phyloP scores from a whole-genome alignment of 2,113 vertebrate genomes.

The Corythaixoides concolor region DNA sequence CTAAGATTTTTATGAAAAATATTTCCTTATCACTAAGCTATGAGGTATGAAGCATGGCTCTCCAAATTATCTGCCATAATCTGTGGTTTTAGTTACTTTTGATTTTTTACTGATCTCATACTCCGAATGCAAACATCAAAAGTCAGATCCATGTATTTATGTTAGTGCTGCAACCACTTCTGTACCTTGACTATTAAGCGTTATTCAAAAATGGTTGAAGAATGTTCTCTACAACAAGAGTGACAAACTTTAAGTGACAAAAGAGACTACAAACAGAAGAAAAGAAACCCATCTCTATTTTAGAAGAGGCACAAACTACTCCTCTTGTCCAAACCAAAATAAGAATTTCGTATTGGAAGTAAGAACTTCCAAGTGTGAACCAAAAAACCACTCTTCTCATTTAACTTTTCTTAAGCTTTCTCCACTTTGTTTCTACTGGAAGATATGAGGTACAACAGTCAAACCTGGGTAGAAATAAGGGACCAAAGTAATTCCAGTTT shows the following conservation, averaged over 20 bases:
- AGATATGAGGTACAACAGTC: background rate
- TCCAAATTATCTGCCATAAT: background rate
- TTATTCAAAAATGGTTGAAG: background rate
- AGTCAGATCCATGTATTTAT: background rate
- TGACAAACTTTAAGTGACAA: background rate
- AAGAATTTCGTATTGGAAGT: background rate
- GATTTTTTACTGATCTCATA: background rate
- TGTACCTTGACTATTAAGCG: background rate
- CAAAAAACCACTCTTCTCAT: background rate
- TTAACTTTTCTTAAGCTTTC: background rate
- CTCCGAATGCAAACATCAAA: background rate
- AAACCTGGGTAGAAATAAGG: background rate
- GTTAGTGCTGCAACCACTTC: background rate
- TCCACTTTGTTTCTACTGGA: background rate
- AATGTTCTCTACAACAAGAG: background rate
- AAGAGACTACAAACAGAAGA: background rate
- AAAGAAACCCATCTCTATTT: background rate
- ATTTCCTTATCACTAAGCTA: background rate
- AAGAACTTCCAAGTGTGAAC: background rate
- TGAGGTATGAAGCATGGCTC: background rate
- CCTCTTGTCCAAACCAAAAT: background rate
- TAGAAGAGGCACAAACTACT: background rate
- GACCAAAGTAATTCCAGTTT: background rate
- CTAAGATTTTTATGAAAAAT: background rate
- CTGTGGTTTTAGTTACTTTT: background rate